Evolutionary conservation across 2,113 vertebrate species (phyloP), one percentile per base, ranked within the genome.

Genomic region (Mirza zaza): DNA sequence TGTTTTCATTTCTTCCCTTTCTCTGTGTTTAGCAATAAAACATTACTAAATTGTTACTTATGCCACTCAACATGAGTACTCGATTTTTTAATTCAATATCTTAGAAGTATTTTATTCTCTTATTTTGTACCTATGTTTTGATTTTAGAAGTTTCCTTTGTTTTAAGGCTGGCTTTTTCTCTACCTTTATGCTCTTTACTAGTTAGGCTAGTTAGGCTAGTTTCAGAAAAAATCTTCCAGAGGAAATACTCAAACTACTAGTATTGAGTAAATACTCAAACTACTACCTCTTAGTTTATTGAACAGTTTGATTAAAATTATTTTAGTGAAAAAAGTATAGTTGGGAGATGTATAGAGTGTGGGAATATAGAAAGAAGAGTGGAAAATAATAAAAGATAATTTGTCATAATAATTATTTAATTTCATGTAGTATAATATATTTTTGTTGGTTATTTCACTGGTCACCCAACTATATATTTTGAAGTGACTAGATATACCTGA

Each of bases 241-340:
- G n/a, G n/a, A n/a, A n/a, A n/a, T n/a, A n/a, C n/a, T n/a, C n/a
- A n/a, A n/a, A n/a, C n/a, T n/a, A n/a, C n/a, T n/a, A n/a, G n/a
- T n/a, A n/a, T n/a, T n/a, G n/a, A n/a, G n/a, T n/a, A n/a, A n/a
- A n/a, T n/a, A n/a, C n/a, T n/a, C n/a, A n/a, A n/a, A n/a, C n/a
- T n/a, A n/a, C n/a, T 91, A 71, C 27, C 21, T 91, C 3, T 45
- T 55, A 23, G 61, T 83, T 87, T 93, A 90, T 76, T 81, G 61
- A 84, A 45, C 4, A 75, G 63, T 83, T 87, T 61, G 42, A 29
- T 91, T 94, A 67, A 92, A 92, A 76, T 87, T 90, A 55, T 55
- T 76, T 89, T 59, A 82, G 48, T 89, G 59, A 76, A 80, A 83
- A 65, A 91, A 84, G 73, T 94, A 12, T 67, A 76, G 5, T 87